Conservation (phyloP, 2,888 invertebrate species). For the Chymomyza caudatula region DNA sequence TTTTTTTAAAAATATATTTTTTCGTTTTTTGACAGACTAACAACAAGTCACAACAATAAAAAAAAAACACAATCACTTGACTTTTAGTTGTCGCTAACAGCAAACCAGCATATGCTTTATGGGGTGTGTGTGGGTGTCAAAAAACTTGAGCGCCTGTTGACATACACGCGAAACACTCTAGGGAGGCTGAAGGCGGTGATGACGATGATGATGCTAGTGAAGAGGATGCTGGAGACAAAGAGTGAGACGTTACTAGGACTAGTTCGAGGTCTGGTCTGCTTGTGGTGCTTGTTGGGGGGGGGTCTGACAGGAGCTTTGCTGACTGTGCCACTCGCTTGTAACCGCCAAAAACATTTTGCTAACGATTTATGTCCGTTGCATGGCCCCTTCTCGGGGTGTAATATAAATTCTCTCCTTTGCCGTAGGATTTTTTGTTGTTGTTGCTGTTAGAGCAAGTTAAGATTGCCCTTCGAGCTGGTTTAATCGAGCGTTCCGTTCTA, state of each 20-base stretch:
- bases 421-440: neutral
- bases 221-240: neutral
- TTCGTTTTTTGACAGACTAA: neutral
- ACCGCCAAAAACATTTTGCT: slow-evolving; percentile 68
- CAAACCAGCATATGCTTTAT: slow-evolving; percentile 26
- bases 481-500: neutral
- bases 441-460: neutral
- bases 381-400: slow-evolving; percentile 26
- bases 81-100: slow-evolving; percentile 57
- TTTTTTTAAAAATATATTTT: neutral
- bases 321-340: slow-evolving; percentile 38
- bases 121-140: slow-evolving; percentile 36
- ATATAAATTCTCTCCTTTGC: neutral
- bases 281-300: neutral
- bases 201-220: neutral
- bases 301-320: neutral
- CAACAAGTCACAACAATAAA: slow-evolving; percentile 7
- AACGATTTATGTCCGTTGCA: slow-evolving; percentile 68
- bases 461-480: neutral
- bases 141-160: slow-evolving; percentile 63
- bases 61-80: slow-evolving; percentile 53
- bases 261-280: neutral
- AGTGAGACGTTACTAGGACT: neutral
- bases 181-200: neutral
- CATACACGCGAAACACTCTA: slow-evolving; percentile 52